Evolutionary conservation across 2,113 vertebrate genomes (phyloP).

Genomic region (Chaetodon trifascialis): DNA sequence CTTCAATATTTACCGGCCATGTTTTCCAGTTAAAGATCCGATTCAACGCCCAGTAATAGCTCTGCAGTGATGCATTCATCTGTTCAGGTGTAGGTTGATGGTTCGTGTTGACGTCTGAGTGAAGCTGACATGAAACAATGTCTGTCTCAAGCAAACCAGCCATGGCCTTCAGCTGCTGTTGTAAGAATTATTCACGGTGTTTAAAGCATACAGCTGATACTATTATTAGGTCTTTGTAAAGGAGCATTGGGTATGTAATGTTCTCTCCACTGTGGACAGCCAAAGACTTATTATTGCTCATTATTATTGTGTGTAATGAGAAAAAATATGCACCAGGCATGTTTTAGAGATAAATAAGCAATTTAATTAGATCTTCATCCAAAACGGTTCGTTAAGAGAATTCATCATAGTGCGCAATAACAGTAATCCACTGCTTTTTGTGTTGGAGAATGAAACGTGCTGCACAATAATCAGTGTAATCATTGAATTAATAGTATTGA

Average conservation of each 20-base stretch:
- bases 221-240: neutral
- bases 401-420: neutral
- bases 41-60: neutral
- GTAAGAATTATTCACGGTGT: neutral
- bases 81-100: neutral
- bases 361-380: conserved; percentile 15
- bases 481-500: conserved; percentile 14
- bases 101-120: neutral
- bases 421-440: neutral
- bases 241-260: neutral
- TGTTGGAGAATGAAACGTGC: neutral
- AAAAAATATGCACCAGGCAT: neutral
- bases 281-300: neutral
- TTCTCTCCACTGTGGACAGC: neutral
- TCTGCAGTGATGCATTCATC: conserved; percentile 14
- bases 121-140: neutral
- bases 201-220: neutral
- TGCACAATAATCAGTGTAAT: neutral
- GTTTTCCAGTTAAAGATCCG: neutral
- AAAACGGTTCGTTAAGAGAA: neutral
- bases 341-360: neutral
- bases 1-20: neutral
- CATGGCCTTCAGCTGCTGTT: neutral
- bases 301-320: neutral
- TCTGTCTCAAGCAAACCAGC: neutral